Base-by-base conservation (phyloP, 53 echinoderm and acorn worm genomes). In the Mesocentrotus franciscanus region DNA sequence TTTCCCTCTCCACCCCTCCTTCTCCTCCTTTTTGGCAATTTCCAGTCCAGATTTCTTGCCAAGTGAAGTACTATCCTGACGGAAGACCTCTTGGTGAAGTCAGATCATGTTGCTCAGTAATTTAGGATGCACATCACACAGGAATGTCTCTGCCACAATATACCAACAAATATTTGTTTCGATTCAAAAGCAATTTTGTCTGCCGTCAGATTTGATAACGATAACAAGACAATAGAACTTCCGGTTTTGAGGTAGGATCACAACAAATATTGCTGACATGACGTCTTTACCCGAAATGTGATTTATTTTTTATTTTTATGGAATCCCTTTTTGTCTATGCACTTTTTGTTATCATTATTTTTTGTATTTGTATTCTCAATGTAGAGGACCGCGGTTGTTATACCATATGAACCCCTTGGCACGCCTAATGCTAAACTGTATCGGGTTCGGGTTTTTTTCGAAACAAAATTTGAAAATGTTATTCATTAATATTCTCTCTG, bases 131-230 rank as follows among this genome's bases (percentile, higher is more conserved):
- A 36, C 20, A 66, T 91, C 91, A 35, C 91, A 22, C 91, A 35
- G 91, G 91, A 91, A 91, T 91, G 91, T 91, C 39, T 56, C 90
- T 61, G 61, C 9, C 34, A 87, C 13, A 33, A 8, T 4, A 61
- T 62, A 35, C 66, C 34, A n/a, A 66, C 91, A 91, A 91, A 91
- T 91, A 91, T 91, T 91, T 91, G 66, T 91, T 91, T 66, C 9
- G 36, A 91, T 91, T 91, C 35, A 34, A 91, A 58, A 59, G 56
- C 12, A 55, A 87, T 27, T 87, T 84, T 84, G 84, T 49, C 55
- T 49, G 36, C 20, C 8, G 33, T 18, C 20, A 18, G 3, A 84
- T 79, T 78, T 78, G 78, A 78, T 34, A 33, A 78, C 20, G 24
- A 24, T 24, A 68, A 24, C 24, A 68, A 18, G 26, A 26, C 24